Evolutionary conservation across 2,113 vertebrate genomes (phyloP).

Genomic region (Pollachius pollachius): DNA sequence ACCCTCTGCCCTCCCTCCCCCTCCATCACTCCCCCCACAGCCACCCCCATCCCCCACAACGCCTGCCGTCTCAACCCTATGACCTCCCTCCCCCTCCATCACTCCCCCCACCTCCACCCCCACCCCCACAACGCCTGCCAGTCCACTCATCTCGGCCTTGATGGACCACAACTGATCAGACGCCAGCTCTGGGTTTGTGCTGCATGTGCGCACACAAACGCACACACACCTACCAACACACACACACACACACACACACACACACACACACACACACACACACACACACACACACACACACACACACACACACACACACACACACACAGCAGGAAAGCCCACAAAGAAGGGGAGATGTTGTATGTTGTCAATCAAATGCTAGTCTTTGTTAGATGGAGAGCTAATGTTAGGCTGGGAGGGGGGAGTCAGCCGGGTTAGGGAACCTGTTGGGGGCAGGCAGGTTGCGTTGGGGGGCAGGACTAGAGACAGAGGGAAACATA

Average conservation of each 20-base stretch:
- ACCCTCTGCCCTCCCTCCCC: not conserved
- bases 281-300: no score
- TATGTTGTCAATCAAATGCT: no score
- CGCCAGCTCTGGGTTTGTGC: no score
- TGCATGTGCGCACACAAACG: no score
- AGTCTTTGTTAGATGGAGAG: no score
- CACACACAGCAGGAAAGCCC: not conserved
- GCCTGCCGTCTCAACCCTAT: not conserved
- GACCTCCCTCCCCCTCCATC: constrained; percentile 12
- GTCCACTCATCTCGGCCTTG: constrained; percentile 1
- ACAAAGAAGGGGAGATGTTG: no score
- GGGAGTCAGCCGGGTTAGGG: not conserved
- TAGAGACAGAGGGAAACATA: constrained; percentile 31
- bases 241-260: no score
- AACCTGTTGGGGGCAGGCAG: constrained; percentile 28
- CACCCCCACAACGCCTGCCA: not conserved
- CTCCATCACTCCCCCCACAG: constrained; percentile 1
- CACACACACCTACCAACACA: no score
- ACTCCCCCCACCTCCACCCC: not conserved
- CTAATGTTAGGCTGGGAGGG: no score
- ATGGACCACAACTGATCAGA: not conserved
- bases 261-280: no score
- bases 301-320: not conserved
- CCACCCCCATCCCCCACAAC: not conserved
- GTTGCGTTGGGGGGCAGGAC: constrained; percentile 27